These are phyloP conservation scores for Gallinago media DNA, from an alignment of 2,113 vertebrate genomes.

Conservation along the genomic window DNA sequence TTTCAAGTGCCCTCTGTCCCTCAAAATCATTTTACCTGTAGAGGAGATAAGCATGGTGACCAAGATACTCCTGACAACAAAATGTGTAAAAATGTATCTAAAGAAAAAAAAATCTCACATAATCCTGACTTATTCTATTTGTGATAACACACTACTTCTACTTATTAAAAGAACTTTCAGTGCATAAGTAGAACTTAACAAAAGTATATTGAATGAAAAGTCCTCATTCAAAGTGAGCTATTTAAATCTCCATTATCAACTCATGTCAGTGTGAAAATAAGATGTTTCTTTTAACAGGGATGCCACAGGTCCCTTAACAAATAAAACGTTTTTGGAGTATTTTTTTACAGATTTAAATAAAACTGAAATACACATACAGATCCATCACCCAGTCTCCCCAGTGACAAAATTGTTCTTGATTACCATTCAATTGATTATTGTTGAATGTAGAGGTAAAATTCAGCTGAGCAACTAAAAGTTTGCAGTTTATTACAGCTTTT, in stretches of 20 bases:
- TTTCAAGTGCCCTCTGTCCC: not conserved
- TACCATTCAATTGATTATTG: not conserved
- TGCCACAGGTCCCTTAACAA: not conserved
- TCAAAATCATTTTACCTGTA: not conserved
- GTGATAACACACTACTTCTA: not conserved
- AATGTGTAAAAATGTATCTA: not conserved
- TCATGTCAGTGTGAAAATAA: not conserved
- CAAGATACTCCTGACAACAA: not conserved
- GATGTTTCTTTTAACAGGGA: not conserved
- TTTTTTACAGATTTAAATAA: not conserved
- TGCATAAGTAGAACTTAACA: not conserved
- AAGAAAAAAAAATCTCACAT: not conserved
- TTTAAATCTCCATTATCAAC: not conserved
- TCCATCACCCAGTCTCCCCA: not conserved
- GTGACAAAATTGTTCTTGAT: not conserved
- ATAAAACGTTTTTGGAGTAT: not conserved
- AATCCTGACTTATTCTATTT: not conserved
- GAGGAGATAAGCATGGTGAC: not conserved
- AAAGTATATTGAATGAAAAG: not conserved
- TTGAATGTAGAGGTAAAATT: constrained; percentile 22
- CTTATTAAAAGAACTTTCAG: constrained; percentile 24
- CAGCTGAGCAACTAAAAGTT: not conserved
- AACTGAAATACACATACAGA: not conserved
- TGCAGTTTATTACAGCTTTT: constrained; percentile 16
- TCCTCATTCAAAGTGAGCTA: not conserved